These are phyloP conservation scores for Orussus abietinus DNA, from an alignment of 1,140 invertebrate species.

Conservation along the genomic window DNA sequence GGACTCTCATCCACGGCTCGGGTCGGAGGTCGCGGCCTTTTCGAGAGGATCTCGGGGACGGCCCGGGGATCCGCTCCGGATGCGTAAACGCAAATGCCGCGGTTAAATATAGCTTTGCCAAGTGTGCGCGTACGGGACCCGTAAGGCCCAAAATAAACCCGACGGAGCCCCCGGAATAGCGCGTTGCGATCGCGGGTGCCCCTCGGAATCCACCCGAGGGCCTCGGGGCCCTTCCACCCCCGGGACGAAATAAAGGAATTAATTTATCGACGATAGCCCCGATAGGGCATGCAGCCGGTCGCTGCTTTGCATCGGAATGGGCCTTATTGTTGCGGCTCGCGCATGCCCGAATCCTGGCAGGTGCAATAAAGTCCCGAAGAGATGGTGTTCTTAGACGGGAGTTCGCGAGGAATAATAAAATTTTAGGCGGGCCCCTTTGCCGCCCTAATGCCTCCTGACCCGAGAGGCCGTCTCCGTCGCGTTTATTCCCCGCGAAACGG, in stretches of 20 bases:
- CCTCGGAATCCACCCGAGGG: no score
- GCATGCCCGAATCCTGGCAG: conserved; percentile 35
- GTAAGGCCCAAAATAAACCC: not conserved
- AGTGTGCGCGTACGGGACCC: no score
- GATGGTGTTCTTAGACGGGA: conserved; percentile 30
- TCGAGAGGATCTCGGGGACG: no score
- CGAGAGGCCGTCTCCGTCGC: no score
- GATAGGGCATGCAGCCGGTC: conserved; percentile 13
- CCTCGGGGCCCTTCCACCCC: no score
- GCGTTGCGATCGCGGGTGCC: no score
- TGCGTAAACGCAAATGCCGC: no score
- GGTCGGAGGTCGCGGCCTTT: conserved; percentile 6
- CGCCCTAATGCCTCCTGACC: no score
- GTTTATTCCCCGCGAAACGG: no score
- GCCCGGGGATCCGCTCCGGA: no score
- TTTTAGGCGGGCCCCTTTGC: conserved; percentile 6
- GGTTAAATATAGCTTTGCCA: no score
- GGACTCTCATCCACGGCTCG: conserved; percentile 3
- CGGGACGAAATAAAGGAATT: no score
- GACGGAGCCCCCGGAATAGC: not conserved
- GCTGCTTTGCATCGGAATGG: conserved; percentile 40
- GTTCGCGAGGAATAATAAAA: conserved; percentile 28
- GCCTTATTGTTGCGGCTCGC: conserved; percentile 40
- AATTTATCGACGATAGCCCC: not conserved
- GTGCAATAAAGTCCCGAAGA: conserved; percentile 37